A percentile compares a stretch with the other conserved stretches of the same genome.
phyloP scores from a whole-genome alignment of 2,113 vertebrate species.

The Sylvia atricapilla region DNA sequence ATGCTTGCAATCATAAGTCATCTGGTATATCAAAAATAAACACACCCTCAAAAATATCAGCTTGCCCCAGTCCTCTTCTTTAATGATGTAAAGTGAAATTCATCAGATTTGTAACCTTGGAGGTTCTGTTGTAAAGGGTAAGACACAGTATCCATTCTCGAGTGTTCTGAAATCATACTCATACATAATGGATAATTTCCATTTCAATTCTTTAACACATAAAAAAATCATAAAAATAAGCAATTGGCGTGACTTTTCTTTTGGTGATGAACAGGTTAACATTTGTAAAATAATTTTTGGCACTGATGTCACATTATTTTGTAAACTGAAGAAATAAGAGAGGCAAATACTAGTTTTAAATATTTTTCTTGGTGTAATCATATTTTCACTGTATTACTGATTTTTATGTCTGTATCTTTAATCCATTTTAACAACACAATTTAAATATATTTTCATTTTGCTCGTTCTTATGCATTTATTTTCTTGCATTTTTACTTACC shows the following conservation, averaged over 20 bases:
- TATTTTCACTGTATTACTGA: not conserved
- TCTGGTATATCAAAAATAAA: not conserved
- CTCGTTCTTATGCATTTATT: not conserved
- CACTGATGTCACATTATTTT: not conserved
- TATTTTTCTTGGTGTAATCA: not conserved
- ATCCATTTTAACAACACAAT: not conserved
- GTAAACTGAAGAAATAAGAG: not conserved
- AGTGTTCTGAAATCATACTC: not conserved
- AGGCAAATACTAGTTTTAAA: not conserved
- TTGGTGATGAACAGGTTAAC: not conserved
- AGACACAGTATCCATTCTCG: not conserved
- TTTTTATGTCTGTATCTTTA: not conserved
- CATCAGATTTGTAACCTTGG: not conserved
- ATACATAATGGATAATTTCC: not conserved
- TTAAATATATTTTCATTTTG: not conserved
- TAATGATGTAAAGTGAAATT: not conserved
- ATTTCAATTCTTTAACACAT: not conserved
- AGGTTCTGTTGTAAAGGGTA: not conserved
- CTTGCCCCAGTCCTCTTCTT: not conserved
- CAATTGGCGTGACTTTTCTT: not conserved
- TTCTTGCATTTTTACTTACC: not conserved
- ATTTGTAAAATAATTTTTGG: not conserved
- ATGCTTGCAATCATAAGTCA: not conserved
- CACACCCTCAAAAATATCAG: not conserved
- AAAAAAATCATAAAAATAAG: constrained; percentile 12